Conservation (phyloP, 1,140 invertebrate genomes). For the fruit fly (Drosophila melanogaster) region DNA sequence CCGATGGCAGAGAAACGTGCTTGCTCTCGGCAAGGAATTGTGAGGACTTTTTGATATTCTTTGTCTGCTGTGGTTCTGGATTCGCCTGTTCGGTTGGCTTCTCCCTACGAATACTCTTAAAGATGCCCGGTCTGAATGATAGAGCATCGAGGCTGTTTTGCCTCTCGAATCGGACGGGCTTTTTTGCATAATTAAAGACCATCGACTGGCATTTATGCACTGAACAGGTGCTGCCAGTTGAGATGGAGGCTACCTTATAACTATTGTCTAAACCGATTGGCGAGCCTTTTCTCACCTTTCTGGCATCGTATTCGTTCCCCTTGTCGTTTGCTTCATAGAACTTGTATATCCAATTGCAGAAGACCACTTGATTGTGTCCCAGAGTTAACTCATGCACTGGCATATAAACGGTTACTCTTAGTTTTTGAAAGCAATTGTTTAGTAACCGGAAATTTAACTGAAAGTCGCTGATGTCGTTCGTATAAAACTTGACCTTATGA, state of each 20-base stretch:
- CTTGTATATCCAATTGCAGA: slow-evolving; percentile 7
- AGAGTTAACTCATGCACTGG: not conserved
- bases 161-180: not conserved
- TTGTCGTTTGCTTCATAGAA: not conserved
- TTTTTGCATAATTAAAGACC: not conserved
- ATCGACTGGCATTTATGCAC: slow-evolving; percentile 2
- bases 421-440: not conserved
- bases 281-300: not conserved
- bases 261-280: not conserved
- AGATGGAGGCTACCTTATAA: too few relatives aligned
- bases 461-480: not conserved
- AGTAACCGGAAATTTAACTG: not conserved
- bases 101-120: not conserved
- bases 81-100: not conserved
- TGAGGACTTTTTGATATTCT: not conserved
- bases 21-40: not conserved
- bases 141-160: not conserved
- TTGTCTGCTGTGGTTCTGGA: not conserved
- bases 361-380: not conserved
- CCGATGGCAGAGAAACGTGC: not conserved
- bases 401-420: not conserved
- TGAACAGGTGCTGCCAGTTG: not conserved
- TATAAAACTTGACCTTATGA: slow-evolving; percentile 3
- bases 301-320: not conserved
- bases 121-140: too few relatives aligned